Conservation (phyloP, 23 tunicate species). For the Corella eumyota region DNA sequence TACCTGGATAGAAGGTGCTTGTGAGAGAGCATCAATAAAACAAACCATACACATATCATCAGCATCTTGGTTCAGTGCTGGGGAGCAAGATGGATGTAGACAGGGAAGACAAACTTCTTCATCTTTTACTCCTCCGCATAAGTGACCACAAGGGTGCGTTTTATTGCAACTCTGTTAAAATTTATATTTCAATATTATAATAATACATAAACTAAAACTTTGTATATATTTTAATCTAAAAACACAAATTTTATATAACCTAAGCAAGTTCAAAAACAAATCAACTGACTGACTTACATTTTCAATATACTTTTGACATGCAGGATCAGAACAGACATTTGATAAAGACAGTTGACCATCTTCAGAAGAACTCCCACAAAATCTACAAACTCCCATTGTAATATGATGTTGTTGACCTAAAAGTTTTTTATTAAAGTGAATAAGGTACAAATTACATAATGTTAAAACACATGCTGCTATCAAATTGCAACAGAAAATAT, state of each 20-base stretch:
- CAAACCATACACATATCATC: conserved; percentile 85
- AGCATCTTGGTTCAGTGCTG: conserved; percentile 45
- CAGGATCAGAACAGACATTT: conserved; percentile 39
- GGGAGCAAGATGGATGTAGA: conserved; percentile 45
- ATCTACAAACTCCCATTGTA: conserved; percentile 41
- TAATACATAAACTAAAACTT: background rate
- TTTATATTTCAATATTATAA: no score
- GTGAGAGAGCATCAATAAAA: conserved; percentile 57
- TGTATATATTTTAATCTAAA: background rate
- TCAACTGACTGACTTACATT: no score
- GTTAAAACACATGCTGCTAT: background rate
- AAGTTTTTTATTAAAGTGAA: background rate
- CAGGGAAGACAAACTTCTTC: conserved; percentile 55
- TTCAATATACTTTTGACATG: conserved; percentile 26
- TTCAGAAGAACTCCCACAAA: conserved; percentile 45
- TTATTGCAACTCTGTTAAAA: conserved; percentile 37
- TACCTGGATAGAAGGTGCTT: conserved; percentile 72
- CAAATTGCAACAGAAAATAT: background rate
- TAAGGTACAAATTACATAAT: background rate
- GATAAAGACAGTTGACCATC: conserved; percentile 33
- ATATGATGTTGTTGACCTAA: conserved; percentile 30
- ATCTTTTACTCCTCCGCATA: conserved; percentile 59
- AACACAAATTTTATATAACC: background rate
- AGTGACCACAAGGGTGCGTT: conserved; percentile 55
- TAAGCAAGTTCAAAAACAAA: background rate